Base-by-base conservation (phyloP, 2,888 invertebrate genomes). In the Tetheella fluctuosa region DNA sequence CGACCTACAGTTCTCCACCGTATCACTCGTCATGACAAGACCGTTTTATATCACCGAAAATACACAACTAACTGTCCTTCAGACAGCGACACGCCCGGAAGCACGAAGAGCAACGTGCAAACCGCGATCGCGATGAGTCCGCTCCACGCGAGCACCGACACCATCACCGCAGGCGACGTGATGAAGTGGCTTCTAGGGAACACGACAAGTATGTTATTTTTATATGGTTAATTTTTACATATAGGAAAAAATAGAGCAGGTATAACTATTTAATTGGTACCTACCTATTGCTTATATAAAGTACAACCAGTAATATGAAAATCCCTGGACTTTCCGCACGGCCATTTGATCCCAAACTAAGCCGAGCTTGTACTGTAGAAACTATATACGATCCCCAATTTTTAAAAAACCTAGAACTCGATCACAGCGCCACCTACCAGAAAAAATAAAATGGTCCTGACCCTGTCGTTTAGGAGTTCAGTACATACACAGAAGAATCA, bases 21-120 rank as follows among this genome's bases (percentile, higher is more conserved):
- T 8, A 8, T 5, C 30, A 30, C 30, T 37, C 30, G 8, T 8
- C 5, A 52, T 52, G 3, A 52, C 6, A 3, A 52, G 13, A n/a
- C n/a, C n/a, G n/a, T n/a, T n/a, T n/a, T n/a, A n/a, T n/a, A 17
- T 20, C 23, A 52, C 1, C 23, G 12, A 23, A 15, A 52, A 34
- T 34, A 34, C 12, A 1, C 34, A 34, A 34, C 0, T 15, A 25
- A 25, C 0, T 54, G 30, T 30, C 15, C 7, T 17, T 10, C 62
- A 90, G 87, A 65, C 85, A 87, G 13, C 85, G 88, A 0, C 89
- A 89, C 52, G 61, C 73, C 2, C 81, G 84, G 1, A 78, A 79
- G 7, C 85, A 83, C 20, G 88, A 85, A 15, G 85, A 85, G 37
- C 73, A 73, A 20, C 79, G 71, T 7, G 60, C 54, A 17, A 74